These are phyloP conservation scores for Tipula unca DNA, from an alignment of 2,888 invertebrate species.

Conservation along the genomic window DNA sequence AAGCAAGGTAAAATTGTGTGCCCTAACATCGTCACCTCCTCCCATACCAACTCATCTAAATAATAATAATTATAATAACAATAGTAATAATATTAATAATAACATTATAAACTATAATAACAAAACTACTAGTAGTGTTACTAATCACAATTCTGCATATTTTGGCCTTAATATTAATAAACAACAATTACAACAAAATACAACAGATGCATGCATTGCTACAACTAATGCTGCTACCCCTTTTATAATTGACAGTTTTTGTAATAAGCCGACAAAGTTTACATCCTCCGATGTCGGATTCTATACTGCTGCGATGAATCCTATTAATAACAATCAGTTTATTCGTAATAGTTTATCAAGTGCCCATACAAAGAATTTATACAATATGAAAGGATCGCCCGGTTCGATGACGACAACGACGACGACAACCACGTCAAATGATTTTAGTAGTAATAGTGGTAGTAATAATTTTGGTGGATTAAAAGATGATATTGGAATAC, in stretches of 20 bases:
- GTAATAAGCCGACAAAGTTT: background rate
- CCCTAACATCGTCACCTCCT: slow-evolving; percentile 22
- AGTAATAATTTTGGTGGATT: background rate
- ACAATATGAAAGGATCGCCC: background rate
- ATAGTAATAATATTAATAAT: slow-evolving; percentile 17
- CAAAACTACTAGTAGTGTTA: slow-evolving; percentile 16
- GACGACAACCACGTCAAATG: background rate
- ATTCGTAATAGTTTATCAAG: slow-evolving; percentile 10
- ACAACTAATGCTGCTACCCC: slow-evolving; percentile 16
- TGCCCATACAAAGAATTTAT: background rate
- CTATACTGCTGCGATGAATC: background rate
- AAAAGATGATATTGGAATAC: background rate
- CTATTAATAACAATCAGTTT: slow-evolving; percentile 17
- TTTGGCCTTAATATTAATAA: slow-evolving; percentile 15
- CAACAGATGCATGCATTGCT: slow-evolving; percentile 15
- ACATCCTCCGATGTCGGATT: background rate
- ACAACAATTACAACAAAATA: background rate
- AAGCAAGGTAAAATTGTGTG: slow-evolving; percentile 27
- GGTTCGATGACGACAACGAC: background rate
- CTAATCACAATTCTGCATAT: slow-evolving; percentile 15
- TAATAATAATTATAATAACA: slow-evolving; percentile 8
- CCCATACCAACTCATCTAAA: slow-evolving; percentile 20
- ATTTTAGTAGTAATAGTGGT: background rate
- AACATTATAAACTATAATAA: slow-evolving; percentile 18
- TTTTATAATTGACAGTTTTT: slow-evolving; percentile 17